Conservation (phyloP, 2,113 vertebrate genomes). For the Eclectus roratus region DNA sequence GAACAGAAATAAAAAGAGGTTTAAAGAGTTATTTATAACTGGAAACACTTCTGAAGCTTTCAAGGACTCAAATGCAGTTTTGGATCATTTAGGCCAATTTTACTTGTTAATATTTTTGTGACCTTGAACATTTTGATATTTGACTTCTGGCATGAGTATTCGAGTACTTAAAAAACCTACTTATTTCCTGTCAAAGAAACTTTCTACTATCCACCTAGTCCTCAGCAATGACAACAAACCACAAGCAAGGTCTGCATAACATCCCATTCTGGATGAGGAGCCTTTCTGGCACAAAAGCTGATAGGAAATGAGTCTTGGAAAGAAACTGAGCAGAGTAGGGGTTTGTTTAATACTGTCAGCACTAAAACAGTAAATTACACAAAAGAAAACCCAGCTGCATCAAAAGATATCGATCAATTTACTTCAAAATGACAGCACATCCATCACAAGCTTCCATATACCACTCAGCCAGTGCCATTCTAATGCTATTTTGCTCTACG, state of each 20-base stretch:
- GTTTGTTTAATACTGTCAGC: not conserved
- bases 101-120: not conserved
- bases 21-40: not conserved
- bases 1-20: not conserved
- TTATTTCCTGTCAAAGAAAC: not conserved
- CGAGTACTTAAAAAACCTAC: not conserved
- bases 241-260: not conserved
- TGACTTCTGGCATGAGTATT: not conserved
- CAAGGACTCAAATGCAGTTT: not conserved
- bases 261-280: fast-evolving
- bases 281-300: not conserved
- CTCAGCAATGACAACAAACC: not conserved
- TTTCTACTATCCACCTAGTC: not conserved
- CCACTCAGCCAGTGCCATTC: not conserved
- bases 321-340: not conserved
- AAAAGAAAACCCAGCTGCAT: not conserved
- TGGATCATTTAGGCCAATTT: not conserved
- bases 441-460: not conserved
- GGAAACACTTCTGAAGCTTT: not conserved
- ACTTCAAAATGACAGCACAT: not conserved
- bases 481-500: not conserved
- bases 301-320: not conserved
- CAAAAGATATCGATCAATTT: not conserved
- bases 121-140: not conserved
- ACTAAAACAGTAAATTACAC: not conserved